Evolutionary conservation across 2,888 invertebrate genomes (phyloP).

Genomic region (Drosophila subquinaria): DNA sequence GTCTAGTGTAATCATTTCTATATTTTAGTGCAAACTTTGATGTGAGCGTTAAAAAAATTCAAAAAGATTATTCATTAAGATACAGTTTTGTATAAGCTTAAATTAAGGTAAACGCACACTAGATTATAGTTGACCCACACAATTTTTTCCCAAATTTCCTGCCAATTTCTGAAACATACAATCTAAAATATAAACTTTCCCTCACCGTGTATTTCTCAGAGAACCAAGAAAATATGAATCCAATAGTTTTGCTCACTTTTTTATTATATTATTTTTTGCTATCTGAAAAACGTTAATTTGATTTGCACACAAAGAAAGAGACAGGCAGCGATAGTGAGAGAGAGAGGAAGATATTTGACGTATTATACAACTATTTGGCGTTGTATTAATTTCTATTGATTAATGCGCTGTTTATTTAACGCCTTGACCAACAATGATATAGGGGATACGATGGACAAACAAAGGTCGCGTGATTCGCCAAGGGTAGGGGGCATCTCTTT

Average conservation of each 20-base stretch:
- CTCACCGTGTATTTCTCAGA: slow-evolving; percentile 24
- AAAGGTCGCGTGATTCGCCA: slow-evolving; percentile 40
- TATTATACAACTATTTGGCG: slow-evolving; percentile 75
- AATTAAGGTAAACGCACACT: background rate
- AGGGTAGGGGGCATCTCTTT: slow-evolving; percentile 30
- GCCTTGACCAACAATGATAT: slow-evolving; percentile 58
- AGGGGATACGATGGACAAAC: slow-evolving; percentile 29
- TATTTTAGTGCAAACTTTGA: too few relatives aligned
- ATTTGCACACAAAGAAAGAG: slow-evolving; percentile 54
- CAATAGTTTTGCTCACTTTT: slow-evolving; percentile 35
- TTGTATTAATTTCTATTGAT: slow-evolving; percentile 77
- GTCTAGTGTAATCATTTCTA: too few relatives aligned
- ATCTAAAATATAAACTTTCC: slow-evolving; percentile 31
- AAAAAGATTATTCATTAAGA: background rate
- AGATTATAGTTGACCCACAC: background rate
- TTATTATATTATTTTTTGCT: slow-evolving; percentile 18
- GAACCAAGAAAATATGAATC: slow-evolving; percentile 16
- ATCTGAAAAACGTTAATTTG: slow-evolving; percentile 64
- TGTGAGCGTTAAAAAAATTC: too few relatives aligned
- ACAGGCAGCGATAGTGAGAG: background rate
- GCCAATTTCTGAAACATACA: background rate
- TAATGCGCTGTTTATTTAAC: slow-evolving; percentile 78
- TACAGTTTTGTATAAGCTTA: background rate
- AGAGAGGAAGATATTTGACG: slow-evolving; percentile 29
- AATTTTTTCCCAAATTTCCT: background rate